phyloP scores from a whole-genome alignment of 2,113 vertebrate genomes.

The Condylura cristata region DNA sequence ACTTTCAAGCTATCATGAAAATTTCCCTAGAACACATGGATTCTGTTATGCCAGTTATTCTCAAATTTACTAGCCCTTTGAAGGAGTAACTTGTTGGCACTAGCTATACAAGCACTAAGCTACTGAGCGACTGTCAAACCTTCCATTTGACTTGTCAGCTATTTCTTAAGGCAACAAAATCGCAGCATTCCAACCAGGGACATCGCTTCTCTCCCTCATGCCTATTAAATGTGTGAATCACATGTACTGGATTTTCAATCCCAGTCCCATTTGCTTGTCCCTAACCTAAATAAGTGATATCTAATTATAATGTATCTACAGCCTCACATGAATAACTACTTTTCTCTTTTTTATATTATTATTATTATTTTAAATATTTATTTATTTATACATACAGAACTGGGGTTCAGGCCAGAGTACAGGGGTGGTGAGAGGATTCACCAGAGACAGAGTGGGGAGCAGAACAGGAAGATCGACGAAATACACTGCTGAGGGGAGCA shows the following conservation, averaged over 20 bases:
- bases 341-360: no score
- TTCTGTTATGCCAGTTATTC: slow-evolving; percentile 3
- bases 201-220: background rate
- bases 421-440: no score
- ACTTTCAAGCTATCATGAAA: background rate
- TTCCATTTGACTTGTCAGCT: background rate
- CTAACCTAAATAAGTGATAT: background rate
- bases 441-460: no score
- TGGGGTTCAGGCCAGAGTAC: no score
- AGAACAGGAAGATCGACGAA: no score
- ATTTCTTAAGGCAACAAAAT: background rate
- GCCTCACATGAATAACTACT: background rate
- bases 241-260: background rate
- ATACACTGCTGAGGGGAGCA: no score
- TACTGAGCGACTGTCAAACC: background rate
- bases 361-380: no score
- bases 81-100: background rate
- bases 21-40: background rate
- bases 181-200: background rate
- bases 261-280: background rate
- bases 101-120: background rate
- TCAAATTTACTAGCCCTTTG: slow-evolving; percentile 9
- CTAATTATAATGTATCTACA: background rate
- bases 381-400: no score
- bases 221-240: background rate